Evolutionary conservation across 2,888 invertebrate species (phyloP), one percentile per base, ranked within the genome.

Genomic region (Synergus laeviventris): DNA sequence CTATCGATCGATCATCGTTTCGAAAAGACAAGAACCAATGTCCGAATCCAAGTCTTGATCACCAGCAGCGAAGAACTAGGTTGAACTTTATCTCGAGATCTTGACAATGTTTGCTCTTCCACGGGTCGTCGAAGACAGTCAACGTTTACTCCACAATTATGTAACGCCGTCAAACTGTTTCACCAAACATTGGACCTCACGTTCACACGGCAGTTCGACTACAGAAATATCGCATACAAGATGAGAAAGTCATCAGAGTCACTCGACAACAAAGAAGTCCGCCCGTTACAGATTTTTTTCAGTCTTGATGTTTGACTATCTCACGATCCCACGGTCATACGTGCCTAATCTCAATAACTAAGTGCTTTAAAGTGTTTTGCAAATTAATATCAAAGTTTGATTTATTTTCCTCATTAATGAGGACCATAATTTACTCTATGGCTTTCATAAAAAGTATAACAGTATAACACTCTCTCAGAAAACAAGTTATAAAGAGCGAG

Each of bases 141-240:
- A 89, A 88, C 87, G 89, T 90, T 89, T 89, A 85, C 89, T 85
- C 83, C 85, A 85, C 84, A 90, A 90, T 90, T 90, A 90, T 88
- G 87, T 87, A 88, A 89, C 82, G 81, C 86, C 84, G 88, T 89
- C 89, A 89, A 90, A 90, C 89, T 89, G 87, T 89, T 89, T 89
- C 87, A 87, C 86, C 90, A 90, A 90, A 89, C 88, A 90, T 85
- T 82, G 81, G 83, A 83, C 77, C 83, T 83, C 80, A 81, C 85
- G 86, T 88, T 88, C 88, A 87, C 88, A 89, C 87, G 88, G 76
- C 85, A 82, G 81, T 81, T 81, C 76, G 79, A 76, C 75, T 74
- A 78, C 49, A 70, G 36, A 54, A 76, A 70, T 73, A 73, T 70
- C 79, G 80, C 81, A 78, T 74, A 81, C 78, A 49, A 49, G 78